Evolutionary conservation across 30 jellyfish, hydroid and myxozoan genomes (phyloP).

Genomic region (Aurelia aurita): DNA sequence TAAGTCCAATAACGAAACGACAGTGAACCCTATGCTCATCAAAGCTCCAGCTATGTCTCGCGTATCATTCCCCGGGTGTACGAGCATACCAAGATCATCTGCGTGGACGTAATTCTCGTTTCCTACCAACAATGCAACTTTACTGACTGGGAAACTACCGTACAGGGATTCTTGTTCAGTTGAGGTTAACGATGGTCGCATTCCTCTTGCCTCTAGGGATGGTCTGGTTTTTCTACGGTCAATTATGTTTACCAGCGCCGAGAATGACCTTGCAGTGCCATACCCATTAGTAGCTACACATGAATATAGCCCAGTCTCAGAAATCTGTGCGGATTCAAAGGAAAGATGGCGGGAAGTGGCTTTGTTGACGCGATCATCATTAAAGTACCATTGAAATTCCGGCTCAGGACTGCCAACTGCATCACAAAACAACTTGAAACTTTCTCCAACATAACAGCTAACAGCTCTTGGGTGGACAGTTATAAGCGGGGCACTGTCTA

Average conservation of each 20-base stretch:
- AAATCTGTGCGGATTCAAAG: constrained; percentile 28
- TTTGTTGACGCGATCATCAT: constrained; percentile 55
- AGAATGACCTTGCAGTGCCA: constrained; percentile 72
- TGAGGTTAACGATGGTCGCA: constrained; percentile 27
- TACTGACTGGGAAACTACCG: constrained; percentile 67
- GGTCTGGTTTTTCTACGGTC: constrained; percentile 27
- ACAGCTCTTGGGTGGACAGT: constrained; percentile 83
- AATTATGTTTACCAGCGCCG: constrained; percentile 53
- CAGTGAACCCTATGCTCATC: constrained; percentile 79
- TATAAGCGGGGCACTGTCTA: constrained; percentile 66
- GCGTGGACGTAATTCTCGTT: constrained; percentile 69
- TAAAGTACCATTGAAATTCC: constrained; percentile 74
- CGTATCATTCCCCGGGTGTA: constrained; percentile 91
- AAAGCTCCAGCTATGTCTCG: constrained; percentile 82
- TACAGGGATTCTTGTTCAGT: not conserved
- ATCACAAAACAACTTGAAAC: constrained; percentile 63
- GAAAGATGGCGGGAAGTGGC: constrained; percentile 48
- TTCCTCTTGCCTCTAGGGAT: constrained; percentile 20
- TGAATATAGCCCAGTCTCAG: constrained; percentile 66
- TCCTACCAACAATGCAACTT: constrained; percentile 88
- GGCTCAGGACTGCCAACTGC: constrained; percentile 98
- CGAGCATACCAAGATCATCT: constrained; percentile 76
- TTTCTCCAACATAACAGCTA: constrained; percentile 60
- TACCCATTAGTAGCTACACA: constrained; percentile 73
- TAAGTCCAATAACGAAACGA: constrained; percentile 78